A percentile compares a stretch with the other conserved stretches of the same genome.
These are phyloP conservation scores for Zaprionus camerounensis DNA, from an alignment of 1,140 invertebrate genomes.

Conservation along the genomic window DNA sequence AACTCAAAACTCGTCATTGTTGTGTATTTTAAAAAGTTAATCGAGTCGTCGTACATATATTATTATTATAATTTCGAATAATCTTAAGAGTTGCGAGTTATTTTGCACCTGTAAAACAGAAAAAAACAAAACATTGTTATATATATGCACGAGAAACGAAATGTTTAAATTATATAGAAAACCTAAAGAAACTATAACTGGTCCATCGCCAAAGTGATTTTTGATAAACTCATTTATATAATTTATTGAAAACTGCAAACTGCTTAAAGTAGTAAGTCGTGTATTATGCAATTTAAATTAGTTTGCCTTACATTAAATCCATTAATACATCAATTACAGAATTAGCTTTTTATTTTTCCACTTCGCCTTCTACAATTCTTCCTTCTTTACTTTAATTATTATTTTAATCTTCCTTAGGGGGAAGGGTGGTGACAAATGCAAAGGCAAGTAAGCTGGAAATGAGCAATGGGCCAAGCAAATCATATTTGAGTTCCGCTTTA, in stretches of 20 bases:
- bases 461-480: not conserved
- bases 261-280: slow-evolving; percentile 57
- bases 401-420: not conserved
- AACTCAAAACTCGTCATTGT: slow-evolving; percentile 27
- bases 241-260: slow-evolving; percentile 51
- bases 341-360: slow-evolving; percentile 10
- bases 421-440: slow-evolving; percentile 6
- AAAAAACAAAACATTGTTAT: slow-evolving; percentile 56
- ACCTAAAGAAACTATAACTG: slow-evolving; percentile 32
- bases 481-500: not conserved
- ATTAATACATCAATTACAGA: slow-evolving; percentile 28
- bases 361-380: not conserved
- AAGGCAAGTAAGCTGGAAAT: slow-evolving; percentile 14
- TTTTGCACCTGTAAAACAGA: slow-evolving; percentile 47
- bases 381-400: not conserved
- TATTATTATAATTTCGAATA: slow-evolving; percentile 63
- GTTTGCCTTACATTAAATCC: slow-evolving; percentile 65
- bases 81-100: slow-evolving; percentile 51
- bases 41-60: slow-evolving; percentile 37
- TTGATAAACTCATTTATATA: slow-evolving; percentile 57
- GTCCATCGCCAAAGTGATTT: slow-evolving; percentile 52
- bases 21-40: slow-evolving; percentile 41
- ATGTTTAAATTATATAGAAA: slow-evolving; percentile 50
- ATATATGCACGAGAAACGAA: slow-evolving; percentile 64
- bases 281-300: slow-evolving; percentile 72